Percentiles rank a stretch among this genome's conserved stretches.
phyloP scores from a whole-genome alignment of 2,113 vertebrate species.

The Dasypus novemcinctus region DNA sequence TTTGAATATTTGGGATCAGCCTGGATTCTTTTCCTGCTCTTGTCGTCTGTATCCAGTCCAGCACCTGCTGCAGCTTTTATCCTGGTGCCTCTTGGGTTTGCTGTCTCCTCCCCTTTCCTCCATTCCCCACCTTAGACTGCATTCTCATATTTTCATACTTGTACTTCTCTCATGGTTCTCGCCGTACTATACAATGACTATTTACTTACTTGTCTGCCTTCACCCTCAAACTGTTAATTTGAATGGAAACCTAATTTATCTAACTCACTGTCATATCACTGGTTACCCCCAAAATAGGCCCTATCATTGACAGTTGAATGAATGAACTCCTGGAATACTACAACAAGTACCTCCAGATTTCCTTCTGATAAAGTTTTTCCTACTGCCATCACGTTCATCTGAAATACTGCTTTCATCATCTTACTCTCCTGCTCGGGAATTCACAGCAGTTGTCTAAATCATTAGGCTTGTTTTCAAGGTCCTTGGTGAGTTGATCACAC shows the following conservation, averaged over 20 bases:
- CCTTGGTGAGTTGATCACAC: too few species aligned
- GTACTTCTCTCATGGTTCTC: background rate
- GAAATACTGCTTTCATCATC: background rate
- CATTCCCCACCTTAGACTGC: background rate
- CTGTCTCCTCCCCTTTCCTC: background rate
- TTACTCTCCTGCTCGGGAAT: too few species aligned
- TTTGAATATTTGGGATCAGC: background rate
- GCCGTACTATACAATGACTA: background rate
- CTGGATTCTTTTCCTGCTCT: background rate
- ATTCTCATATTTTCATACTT: background rate
- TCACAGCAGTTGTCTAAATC: background rate
- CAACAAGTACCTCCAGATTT: background rate
- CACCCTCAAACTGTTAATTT: background rate
- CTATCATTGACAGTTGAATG: background rate
- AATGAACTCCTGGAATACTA: background rate
- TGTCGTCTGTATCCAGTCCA: background rate
- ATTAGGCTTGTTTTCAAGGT: background rate
- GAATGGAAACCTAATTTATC: conserved; percentile 16
- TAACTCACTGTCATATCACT: background rate
- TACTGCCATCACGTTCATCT: background rate
- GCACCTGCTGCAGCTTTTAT: background rate
- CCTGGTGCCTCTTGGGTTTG: background rate
- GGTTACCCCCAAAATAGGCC: background rate
- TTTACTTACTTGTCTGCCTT: background rate
- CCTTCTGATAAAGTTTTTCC: background rate